phyloP scores from a whole-genome alignment of 2,888 invertebrate genomes.

The Punctoribates punctum region DNA sequence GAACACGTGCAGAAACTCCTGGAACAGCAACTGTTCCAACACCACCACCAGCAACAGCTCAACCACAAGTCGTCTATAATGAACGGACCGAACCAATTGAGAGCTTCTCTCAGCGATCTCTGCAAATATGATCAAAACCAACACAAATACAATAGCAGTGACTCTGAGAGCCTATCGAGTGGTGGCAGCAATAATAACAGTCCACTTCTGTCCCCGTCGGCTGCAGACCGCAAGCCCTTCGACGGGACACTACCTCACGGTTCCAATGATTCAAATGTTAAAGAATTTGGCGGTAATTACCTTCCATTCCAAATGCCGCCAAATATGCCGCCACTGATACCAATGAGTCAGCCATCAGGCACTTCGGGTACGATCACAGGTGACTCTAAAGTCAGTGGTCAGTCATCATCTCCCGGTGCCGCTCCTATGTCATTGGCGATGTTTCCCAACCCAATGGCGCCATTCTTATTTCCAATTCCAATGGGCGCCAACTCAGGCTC shows the following conservation, averaged over 20 bases:
- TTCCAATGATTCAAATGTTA: slow-evolving; percentile 41
- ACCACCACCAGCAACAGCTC: slow-evolving; percentile 42
- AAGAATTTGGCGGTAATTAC: slow-evolving; percentile 45
- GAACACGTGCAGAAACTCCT: slow-evolving; percentile 50
- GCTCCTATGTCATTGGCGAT: slow-evolving; percentile 42
- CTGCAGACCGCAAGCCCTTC: background rate
- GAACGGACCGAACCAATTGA: slow-evolving; percentile 21
- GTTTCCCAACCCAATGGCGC: slow-evolving; percentile 49
- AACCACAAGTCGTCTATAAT: slow-evolving; percentile 3
- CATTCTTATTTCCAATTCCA: slow-evolving; percentile 48
- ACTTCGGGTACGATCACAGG: background rate
- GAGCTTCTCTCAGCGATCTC: background rate
- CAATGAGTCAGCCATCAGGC: slow-evolving; percentile 44
- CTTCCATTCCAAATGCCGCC: slow-evolving; percentile 46
- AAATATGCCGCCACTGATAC: slow-evolving; percentile 47
- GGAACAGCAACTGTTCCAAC: slow-evolving; percentile 49
- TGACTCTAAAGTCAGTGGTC: slow-evolving; percentile 23
- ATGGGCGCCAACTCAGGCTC: slow-evolving; percentile 5
- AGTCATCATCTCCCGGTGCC: slow-evolving; percentile 24
- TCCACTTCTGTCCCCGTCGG: slow-evolving; percentile 28
- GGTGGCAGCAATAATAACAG: slow-evolving; percentile 38
- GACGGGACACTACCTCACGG: slow-evolving; percentile 46
- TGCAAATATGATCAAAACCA: slow-evolving; percentile 30
- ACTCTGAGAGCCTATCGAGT: slow-evolving; percentile 18
- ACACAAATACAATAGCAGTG: slow-evolving; percentile 31